These are phyloP conservation scores for Heliconius ismenius DNA, from an alignment of 2,888 invertebrate species.

Conservation along the genomic window DNA sequence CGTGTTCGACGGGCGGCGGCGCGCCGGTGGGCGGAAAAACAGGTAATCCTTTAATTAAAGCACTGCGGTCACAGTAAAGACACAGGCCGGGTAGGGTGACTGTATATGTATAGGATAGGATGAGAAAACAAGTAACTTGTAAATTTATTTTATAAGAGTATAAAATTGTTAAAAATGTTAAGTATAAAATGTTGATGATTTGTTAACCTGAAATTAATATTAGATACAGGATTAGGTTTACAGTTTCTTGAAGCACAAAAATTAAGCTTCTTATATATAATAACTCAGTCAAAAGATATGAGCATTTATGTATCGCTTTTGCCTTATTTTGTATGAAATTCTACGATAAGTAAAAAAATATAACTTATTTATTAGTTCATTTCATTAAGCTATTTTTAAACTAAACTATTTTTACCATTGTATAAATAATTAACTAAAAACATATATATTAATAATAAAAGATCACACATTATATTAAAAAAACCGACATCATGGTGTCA, in stretches of 20 bases:
- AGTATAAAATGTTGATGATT: too few species aligned
- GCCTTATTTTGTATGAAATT: too few species aligned
- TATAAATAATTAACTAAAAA: neutral
- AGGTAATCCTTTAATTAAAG: conserved; percentile 70
- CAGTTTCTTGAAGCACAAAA: too few species aligned
- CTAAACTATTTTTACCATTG: neutral
- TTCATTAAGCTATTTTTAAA: neutral
- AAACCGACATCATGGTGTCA: conserved; percentile 45
- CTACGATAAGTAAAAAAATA: too few species aligned
- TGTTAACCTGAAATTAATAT: too few species aligned
- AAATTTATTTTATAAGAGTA: too few species aligned
- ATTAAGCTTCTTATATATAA: too few species aligned
- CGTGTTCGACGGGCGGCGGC: conserved; percentile 42
- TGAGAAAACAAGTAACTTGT: neutral
- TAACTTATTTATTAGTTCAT: too few species aligned
- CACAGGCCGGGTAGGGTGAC: conserved; percentile 47
- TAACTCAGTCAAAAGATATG: too few species aligned
- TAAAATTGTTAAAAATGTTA: too few species aligned
- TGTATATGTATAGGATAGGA: neutral
- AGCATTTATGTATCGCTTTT: too few species aligned
- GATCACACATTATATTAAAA: neutral
- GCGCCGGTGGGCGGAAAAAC: conserved; percentile 58
- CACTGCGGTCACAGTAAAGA: conserved; percentile 58
- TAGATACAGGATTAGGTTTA: too few species aligned
- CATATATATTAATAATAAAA: neutral